Evolutionary conservation across 1,140 invertebrate genomes (phyloP).

Genomic region (Drosophila tsacasi): DNA sequence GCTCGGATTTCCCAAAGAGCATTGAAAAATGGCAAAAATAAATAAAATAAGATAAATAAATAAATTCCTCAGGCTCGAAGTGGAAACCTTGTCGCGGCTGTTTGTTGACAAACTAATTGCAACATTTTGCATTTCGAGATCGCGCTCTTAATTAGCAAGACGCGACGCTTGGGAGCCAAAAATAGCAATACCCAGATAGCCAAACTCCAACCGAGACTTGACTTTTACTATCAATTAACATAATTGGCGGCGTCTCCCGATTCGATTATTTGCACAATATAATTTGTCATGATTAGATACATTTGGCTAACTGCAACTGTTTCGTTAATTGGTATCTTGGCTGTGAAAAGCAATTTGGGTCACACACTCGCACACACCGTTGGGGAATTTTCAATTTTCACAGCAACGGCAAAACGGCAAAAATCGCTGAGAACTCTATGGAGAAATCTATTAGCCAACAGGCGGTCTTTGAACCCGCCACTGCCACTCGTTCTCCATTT

Average conservation of each 20-base stretch:
- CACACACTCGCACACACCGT: conserved; percentile 28
- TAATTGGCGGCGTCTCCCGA: conserved; percentile 67
- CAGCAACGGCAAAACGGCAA: conserved; percentile 36
- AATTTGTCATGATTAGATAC: conserved; percentile 56
- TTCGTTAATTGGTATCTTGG: conserved; percentile 29
- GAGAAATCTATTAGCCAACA: conserved; percentile 58
- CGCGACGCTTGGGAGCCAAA: conserved; percentile 12
- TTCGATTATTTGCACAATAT: conserved; percentile 65
- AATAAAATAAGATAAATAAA: conserved; percentile 7
- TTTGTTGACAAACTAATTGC: conserved; percentile 75
- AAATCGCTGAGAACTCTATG: conserved; percentile 27
- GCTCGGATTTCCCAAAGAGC: conserved; percentile 50
- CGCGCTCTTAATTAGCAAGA: conserved; percentile 69
- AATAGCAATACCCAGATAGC: conserved; percentile 5
- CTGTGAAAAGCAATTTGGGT: conserved; percentile 45
- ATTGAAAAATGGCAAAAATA: conserved; percentile 2
- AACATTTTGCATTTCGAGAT: conserved; percentile 58
- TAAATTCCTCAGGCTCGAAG: conserved; percentile 38
- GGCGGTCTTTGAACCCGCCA: conserved; percentile 55
- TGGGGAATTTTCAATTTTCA: conserved; percentile 43
- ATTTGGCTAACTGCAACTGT: conserved; percentile 61
- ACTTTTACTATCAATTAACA: conserved; percentile 81
- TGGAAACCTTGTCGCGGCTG: conserved; percentile 59
- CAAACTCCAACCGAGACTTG: conserved; percentile 37
- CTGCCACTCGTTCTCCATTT: conserved; percentile 41